Evolutionary conservation across 1,140 invertebrate species (phyloP).

Genomic region (Sesamia nonagrioides): DNA sequence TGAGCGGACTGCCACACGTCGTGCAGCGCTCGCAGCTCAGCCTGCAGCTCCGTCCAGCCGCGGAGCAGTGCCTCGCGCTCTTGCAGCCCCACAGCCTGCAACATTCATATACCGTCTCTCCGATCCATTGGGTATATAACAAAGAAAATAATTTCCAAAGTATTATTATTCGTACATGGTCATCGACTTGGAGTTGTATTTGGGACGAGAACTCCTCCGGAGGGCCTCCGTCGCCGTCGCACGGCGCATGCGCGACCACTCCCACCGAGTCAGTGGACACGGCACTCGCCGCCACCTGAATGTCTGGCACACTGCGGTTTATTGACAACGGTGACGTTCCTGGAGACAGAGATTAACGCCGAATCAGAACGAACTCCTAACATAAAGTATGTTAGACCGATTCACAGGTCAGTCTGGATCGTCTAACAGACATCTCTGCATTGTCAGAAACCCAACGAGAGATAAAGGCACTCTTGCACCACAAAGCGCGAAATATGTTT

Average conservation of each 20-base stretch:
- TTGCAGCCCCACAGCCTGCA: slow-evolving; percentile 63
- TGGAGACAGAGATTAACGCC: neutral
- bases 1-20: slow-evolving; percentile 88
- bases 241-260: slow-evolving; percentile 59
- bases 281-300: slow-evolving; percentile 60
- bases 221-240: slow-evolving; percentile 39
- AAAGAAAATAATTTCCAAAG: neutral
- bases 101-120: no score
- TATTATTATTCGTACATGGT: slow-evolving; percentile 52
- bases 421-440: no score
- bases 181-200: slow-evolving; percentile 72
- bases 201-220: slow-evolving; percentile 8
- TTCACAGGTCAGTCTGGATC: neutral
- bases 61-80: slow-evolving; percentile 73
- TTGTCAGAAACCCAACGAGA: no score
- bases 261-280: slow-evolving; percentile 72
- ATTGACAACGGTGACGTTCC: slow-evolving; percentile 61
- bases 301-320: slow-evolving; percentile 20
- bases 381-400: no score
- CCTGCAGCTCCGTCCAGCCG: slow-evolving; percentile 82
- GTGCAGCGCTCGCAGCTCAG: slow-evolving; percentile 83
- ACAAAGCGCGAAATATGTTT: no score
- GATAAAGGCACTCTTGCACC: no score
- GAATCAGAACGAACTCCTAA: neutral
- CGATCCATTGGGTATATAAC: no score